Evolutionary conservation across 2,888 invertebrate genomes (phyloP).

Genomic region (Microctonus aethiopoides): DNA sequence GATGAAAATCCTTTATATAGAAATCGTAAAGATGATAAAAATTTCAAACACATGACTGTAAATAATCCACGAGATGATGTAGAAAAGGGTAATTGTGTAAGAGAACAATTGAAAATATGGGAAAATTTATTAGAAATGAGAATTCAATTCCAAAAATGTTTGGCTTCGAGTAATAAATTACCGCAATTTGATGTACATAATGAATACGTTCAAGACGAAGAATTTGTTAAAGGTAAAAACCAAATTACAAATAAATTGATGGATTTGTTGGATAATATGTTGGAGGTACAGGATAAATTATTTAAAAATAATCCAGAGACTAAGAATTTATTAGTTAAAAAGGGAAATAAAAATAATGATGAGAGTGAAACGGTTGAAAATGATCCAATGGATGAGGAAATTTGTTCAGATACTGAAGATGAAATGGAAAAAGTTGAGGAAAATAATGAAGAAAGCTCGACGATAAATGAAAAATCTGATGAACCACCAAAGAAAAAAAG

Average conservation of each 20-base stretch:
- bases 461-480: slow-evolving; percentile 70
- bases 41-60: slow-evolving; percentile 72
- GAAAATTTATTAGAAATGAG: slow-evolving; percentile 87
- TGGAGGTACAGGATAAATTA: slow-evolving; percentile 72
- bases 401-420: slow-evolving; percentile 73
- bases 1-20: slow-evolving; percentile 67
- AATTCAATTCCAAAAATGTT: slow-evolving; percentile 87
- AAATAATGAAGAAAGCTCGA: slow-evolving; percentile 49
- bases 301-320: slow-evolving; percentile 78
- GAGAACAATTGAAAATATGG: slow-evolving; percentile 82
- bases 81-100: slow-evolving; percentile 76
- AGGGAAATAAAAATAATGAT: slow-evolving; percentile 51
- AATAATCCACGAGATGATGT: slow-evolving; percentile 71
- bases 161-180: slow-evolving; percentile 81
- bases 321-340: slow-evolving; percentile 64
- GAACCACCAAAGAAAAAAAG: slow-evolving; percentile 69
- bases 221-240: slow-evolving; percentile 70
- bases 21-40: slow-evolving; percentile 48
- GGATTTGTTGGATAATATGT: slow-evolving; percentile 74
- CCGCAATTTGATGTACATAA: slow-evolving; percentile 74
- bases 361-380: slow-evolving; percentile 61
- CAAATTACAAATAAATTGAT: slow-evolving; percentile 71
- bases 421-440: slow-evolving; percentile 62
- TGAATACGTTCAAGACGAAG: slow-evolving; percentile 67
- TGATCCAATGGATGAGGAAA: slow-evolving; percentile 70